phyloP scores from a whole-genome alignment of 2,797 vertebrate genomes.

The Heliangelus exortis region DNA sequence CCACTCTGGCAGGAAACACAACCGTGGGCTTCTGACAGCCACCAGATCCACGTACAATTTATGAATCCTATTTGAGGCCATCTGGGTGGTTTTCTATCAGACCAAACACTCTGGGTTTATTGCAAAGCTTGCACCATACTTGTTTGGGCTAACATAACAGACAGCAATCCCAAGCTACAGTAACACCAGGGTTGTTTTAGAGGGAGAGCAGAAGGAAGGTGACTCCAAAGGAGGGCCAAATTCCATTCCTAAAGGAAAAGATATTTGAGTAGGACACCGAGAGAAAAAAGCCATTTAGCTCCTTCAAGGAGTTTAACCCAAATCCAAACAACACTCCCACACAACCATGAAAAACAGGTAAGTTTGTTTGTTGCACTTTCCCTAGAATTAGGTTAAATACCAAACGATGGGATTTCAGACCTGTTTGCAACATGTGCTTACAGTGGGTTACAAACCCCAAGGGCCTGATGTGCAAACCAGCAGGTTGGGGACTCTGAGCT shows the following conservation, averaged over 20 bases:
- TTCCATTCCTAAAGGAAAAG: background rate
- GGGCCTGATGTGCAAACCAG: rapidly evolving
- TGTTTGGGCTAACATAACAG: background rate
- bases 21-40: constrained; percentile 7
- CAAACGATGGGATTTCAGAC: background rate
- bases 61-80: background rate
- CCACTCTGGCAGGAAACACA: background rate
- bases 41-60: background rate
- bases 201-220: background rate
- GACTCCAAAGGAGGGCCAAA: background rate
- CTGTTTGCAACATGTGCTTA: background rate
- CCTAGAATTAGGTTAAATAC: background rate
- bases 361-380: background rate
- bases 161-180: background rate
- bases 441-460: background rate
- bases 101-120: background rate
- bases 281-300: background rate
- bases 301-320: background rate
- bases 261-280: background rate
- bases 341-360: background rate
- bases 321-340: background rate
- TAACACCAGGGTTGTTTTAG: background rate
- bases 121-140: background rate
- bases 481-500: rapidly evolving
- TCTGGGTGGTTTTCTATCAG: background rate